phyloP scores from a whole-genome alignment of 2,113 vertebrate genomes.

The Choloepus hoffmanni region DNA sequence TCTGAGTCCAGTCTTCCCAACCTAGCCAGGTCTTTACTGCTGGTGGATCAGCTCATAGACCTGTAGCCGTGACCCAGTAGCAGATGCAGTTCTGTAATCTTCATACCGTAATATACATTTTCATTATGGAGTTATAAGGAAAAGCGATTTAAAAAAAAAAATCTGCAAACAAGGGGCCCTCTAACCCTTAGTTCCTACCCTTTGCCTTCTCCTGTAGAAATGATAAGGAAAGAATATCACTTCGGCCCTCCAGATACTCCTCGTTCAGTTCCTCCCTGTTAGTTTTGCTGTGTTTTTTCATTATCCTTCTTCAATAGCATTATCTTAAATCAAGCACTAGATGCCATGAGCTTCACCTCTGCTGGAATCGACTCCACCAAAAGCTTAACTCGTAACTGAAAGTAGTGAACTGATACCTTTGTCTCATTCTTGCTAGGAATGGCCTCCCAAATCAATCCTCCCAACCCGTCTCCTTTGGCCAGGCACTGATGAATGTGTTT shows the following conservation, averaged over 20 bases:
- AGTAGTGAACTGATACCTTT: constrained; percentile 70
- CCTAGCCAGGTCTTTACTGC: constrained; percentile 99
- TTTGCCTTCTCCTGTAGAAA: constrained; percentile 80
- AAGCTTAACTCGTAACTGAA: constrained; percentile 74
- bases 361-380: constrained; percentile 71
- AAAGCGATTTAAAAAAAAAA: constrained; percentile 77
- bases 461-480: constrained; percentile 66
- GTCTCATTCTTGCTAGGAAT: constrained; percentile 76
- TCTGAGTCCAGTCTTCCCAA: constrained; percentile 99
- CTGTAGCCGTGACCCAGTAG: constrained; percentile 95
- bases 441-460: constrained; percentile 70
- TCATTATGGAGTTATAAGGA: constrained; percentile 85
- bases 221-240: constrained; percentile 79
- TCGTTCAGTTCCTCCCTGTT: constrained; percentile 75
- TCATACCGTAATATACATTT: constrained; percentile 84
- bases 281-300: constrained; percentile 68
- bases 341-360: constrained; percentile 75
- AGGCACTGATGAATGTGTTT: constrained; percentile 63
- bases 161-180: constrained; percentile 80
- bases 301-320: constrained; percentile 72
- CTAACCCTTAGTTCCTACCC: constrained; percentile 64
- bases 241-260: constrained; percentile 75
- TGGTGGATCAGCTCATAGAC: constrained; percentile 99
- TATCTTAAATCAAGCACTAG: constrained; percentile 70
- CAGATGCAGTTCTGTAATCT: constrained; percentile 88